Evolutionary conservation across 2,797 vertebrate species (phyloP).

Genomic region (Pyrocephalus nanus): DNA sequence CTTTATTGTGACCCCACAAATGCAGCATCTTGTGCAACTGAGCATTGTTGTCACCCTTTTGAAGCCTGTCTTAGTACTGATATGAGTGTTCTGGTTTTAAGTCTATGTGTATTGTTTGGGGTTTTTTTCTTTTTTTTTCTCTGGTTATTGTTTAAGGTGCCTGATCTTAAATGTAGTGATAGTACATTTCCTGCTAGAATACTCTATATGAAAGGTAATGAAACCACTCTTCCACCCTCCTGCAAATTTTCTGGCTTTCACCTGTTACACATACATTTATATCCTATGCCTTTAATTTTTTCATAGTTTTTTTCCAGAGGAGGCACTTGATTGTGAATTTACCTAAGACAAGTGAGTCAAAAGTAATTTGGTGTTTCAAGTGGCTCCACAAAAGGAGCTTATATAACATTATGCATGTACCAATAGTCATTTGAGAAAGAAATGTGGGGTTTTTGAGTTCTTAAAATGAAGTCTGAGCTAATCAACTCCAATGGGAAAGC

Average conservation of each 20-base stretch:
- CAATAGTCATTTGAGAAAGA: constrained; percentile 14
- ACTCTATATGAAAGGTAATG: background rate
- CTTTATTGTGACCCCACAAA: background rate
- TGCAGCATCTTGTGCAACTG: background rate
- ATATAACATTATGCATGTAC: background rate
- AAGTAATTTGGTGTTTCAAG: constrained; percentile 28
- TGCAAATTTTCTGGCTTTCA: background rate
- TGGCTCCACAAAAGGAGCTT: background rate
- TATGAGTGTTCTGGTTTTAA: background rate
- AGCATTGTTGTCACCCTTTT: background rate
- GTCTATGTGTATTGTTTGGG: background rate
- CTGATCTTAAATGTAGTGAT: background rate
- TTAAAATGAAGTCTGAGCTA: background rate
- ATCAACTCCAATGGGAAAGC: background rate
- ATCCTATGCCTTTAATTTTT: constrained; percentile 6
- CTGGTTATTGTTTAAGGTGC: background rate
- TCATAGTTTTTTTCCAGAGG: background rate
- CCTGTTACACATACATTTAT: background rate
- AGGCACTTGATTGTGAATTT: background rate
- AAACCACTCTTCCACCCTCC: background rate
- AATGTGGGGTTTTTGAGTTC: background rate
- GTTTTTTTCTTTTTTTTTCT: background rate
- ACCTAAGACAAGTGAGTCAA: background rate
- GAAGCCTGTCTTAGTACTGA: background rate
- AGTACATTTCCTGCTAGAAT: background rate